Conservation (phyloP, 2,797 vertebrate species). For the Labeo calbasu region DNA sequence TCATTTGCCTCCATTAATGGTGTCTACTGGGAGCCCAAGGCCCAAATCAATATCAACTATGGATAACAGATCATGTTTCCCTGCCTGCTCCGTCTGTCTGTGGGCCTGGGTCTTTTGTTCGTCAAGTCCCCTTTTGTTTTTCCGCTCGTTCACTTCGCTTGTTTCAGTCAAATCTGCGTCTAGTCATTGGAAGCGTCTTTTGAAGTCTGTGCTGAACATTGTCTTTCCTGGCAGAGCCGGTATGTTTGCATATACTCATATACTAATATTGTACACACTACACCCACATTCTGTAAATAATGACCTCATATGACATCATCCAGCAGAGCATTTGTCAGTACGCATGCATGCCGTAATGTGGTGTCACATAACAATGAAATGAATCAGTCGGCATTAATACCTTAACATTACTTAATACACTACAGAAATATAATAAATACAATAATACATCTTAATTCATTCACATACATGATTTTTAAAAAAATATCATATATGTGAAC, state of each 20-base stretch:
- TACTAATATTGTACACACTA: neutral
- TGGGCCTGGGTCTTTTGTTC: constrained; percentile 60
- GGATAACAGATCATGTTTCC: constrained; percentile 73
- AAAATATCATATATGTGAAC: neutral
- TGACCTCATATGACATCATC: constrained; percentile 65
- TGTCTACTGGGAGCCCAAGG: constrained; percentile 70
- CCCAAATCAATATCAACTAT: constrained; percentile 74
- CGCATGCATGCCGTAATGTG: constrained; percentile 42
- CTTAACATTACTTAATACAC: neutral
- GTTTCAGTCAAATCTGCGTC: neutral
- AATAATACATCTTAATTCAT: neutral
- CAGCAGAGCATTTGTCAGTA: constrained; percentile 47
- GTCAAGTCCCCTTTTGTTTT: constrained; percentile 41
- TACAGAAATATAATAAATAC: neutral
- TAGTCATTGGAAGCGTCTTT: constrained; percentile 28
- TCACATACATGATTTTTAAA: neutral
- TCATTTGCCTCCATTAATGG: constrained; percentile 74
- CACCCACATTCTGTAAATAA: constrained; percentile 43
- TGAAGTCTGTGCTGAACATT: neutral
- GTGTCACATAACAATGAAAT: constrained; percentile 28
- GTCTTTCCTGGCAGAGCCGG: constrained; percentile 6
- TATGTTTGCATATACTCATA: constrained; percentile 4
- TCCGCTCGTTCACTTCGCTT: constrained; percentile 37
- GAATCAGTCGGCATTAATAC: constrained; percentile 2
- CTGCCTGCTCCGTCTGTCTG: constrained; percentile 61